Evolutionary conservation across 2,888 invertebrate species (phyloP).

Genomic region (Gasteruption jaculator): DNA sequence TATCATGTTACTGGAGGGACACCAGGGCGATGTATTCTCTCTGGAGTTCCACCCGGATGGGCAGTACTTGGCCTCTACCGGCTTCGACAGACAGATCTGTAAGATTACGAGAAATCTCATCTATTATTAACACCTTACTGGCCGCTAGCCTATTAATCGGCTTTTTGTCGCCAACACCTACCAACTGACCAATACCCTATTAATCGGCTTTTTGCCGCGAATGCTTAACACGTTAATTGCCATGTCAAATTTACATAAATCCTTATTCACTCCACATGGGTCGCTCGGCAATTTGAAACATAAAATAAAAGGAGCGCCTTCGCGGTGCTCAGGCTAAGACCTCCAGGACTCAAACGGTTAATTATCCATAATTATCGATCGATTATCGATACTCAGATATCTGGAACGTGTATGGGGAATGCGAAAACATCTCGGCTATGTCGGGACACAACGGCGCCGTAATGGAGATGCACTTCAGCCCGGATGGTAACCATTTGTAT

Average conservation of each 20-base stretch:
- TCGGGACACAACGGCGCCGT: slow-evolving; percentile 93
- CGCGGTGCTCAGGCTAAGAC: no score
- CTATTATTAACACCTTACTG: slow-evolving; percentile 1
- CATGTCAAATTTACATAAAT: no score
- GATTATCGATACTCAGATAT: no score
- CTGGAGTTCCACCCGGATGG: slow-evolving; percentile 96
- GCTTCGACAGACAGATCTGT: slow-evolving; percentile 95
- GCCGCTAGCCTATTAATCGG: neutral
- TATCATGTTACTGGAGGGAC: slow-evolving; percentile 94
- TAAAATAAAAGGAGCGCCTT: no score
- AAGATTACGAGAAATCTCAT: slow-evolving; percentile 48
- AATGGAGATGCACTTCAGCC: slow-evolving; percentile 86
- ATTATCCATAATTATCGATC: no score
- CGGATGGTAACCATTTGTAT: slow-evolving; percentile 80
- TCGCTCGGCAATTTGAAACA: no score
- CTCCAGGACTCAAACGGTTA: no score
- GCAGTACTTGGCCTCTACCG: slow-evolving; percentile 87
- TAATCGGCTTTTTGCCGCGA: no score
- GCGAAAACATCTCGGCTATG: slow-evolving; percentile 93
- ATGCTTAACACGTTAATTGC: no score
- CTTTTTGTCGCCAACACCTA: neutral
- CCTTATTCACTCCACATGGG: no score
- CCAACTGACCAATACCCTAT: neutral
- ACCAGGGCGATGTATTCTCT: slow-evolving; percentile 93
- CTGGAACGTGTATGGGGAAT: slow-evolving; percentile 97